Evolutionary conservation across 1,140 invertebrate genomes (phyloP), one percentile per base, ranked within the genome.

Genomic region (Ceratosolen fusciceps): DNA sequence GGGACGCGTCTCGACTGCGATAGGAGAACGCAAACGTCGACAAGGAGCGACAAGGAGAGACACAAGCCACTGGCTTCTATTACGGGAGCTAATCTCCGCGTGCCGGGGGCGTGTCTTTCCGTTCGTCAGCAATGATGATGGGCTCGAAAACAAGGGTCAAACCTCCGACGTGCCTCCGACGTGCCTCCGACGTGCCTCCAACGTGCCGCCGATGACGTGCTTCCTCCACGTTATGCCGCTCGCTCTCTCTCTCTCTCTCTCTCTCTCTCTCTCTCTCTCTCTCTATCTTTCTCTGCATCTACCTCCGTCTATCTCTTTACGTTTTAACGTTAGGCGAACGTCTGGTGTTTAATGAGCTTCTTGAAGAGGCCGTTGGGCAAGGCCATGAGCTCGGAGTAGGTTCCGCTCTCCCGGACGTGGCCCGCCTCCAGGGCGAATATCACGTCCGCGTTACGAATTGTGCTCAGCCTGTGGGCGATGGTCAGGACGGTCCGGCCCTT

Each of bases 391-490:
- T 94, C 90, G 21, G 91, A 86, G 86, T 98, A 99, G 1, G 92
- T 93, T 31, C 98, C 98, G 75, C 92, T 90, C 88, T 99, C 98
- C 0, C 93, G 93, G 1, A 99, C 93, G 54, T 87, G 84, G 0
- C 98, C 98, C 60, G 94, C 91, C 34, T 96, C 93, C 52, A 99
- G 88, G 0, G 99, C 98, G 0, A 97, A 94, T 68, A 99, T 99
- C 84, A 93, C 91, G 89, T 98, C 93, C 0, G 97, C 96, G 85
- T 97, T 95, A 84, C 96, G 94, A 80, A 99, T 97, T 0, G 97
- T 98, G 82, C 96, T 98, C 12, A 99, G 90, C 74, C 98, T 92
- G 86, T 98, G 97, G 16, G 98, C 97, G 82, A 99, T 98, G 0
- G 97, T 97, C 8, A 98, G 88, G 0, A 98, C 96, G 1, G 97